Base-by-base conservation (phyloP, 2,888 invertebrate genomes). In the Perizoma flavofasciatum region DNA sequence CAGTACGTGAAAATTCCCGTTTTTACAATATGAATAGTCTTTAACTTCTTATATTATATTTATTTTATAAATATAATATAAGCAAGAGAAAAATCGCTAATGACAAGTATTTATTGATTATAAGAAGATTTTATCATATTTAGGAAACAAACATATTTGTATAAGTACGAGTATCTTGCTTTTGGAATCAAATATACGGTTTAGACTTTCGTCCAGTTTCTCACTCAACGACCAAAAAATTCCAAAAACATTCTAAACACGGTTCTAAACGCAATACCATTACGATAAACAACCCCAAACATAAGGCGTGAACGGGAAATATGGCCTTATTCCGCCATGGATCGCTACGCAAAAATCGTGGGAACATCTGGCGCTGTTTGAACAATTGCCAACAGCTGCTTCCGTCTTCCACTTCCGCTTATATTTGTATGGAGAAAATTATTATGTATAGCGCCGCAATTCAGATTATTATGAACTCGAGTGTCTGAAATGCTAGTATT, bases 311-410 rank as follows among this genome's bases (percentile, higher is more conserved):
- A 67, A 59, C 46, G 61, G 52, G 46, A 67, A 67, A 61, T 59
- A 64, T 41, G 37, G 51, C 50, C 51, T 58, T 63, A 60, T 66
- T 61, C 51, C 51, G 58, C 59, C 63, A 39, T 61, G 52, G 56
- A 57, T 52, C 49, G 60, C 59, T 65, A 64, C 59, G 61, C 63
- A 69, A 68, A 69, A 68, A 65, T 62, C 52, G 57, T 50, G 59
- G 59, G 63, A 72, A 68, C 74, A 73, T 74, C 77, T 77, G 79
- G 67, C 59, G 61, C 65, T 54, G 34, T 76, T 86, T 89, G 89
- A 89, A 86, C 76, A 64, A 74, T 61, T 86, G 88, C 89, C 88
- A 88, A 84, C 83, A 67, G 57, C 64, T 67, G 64, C 51, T 65
- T 62, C 61, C 68, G 66, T 50, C 55, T 67, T 59, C 50, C 37